phyloP scores from a whole-genome alignment of 2,888 invertebrate genomes.

The Tetrapedia diversipes region DNA sequence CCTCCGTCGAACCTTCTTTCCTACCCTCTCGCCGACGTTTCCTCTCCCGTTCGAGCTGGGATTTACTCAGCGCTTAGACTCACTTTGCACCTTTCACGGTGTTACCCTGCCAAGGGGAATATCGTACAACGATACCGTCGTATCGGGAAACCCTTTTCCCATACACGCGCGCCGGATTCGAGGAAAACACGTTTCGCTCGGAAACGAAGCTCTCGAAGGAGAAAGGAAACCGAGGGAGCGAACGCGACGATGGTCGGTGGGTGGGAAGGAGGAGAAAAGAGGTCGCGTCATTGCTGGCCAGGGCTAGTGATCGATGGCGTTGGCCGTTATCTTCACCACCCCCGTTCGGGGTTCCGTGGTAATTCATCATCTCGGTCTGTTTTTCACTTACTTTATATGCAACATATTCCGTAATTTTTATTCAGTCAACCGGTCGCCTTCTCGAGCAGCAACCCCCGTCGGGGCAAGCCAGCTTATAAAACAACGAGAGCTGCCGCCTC shows the following conservation, averaged over 20 bases:
- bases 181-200: no score
- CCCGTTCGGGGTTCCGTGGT: slow-evolving; percentile 75
- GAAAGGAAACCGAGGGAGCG: not conserved
- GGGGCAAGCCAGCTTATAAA: slow-evolving; percentile 58
- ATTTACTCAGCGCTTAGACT: slow-evolving; percentile 74
- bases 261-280: slow-evolving; percentile 55
- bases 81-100: slow-evolving; percentile 63
- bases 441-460: slow-evolving; percentile 41
- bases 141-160: not conserved
- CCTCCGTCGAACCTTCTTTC: slow-evolving; percentile 21
- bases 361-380: slow-evolving; percentile 83
- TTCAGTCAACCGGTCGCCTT: slow-evolving; percentile 77
- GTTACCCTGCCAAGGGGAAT: slow-evolving; percentile 20
- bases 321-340: slow-evolving; percentile 81
- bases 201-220: not conserved
- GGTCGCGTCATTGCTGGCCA: slow-evolving; percentile 80
- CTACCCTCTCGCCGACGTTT: slow-evolving; percentile 31
- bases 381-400: slow-evolving; percentile 83
- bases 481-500: slow-evolving; percentile 54
- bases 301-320: slow-evolving; percentile 81
- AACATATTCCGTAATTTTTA: slow-evolving; percentile 83
- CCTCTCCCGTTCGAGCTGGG: slow-evolving; percentile 62
- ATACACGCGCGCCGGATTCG: no score
- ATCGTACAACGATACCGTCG: slow-evolving; percentile 14
- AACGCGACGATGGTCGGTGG: slow-evolving; percentile 7